Evolutionary conservation across 2,113 vertebrate genomes (phyloP), one percentile per base, ranked within the genome.

Genomic region (Dipodomys stephensi): DNA sequence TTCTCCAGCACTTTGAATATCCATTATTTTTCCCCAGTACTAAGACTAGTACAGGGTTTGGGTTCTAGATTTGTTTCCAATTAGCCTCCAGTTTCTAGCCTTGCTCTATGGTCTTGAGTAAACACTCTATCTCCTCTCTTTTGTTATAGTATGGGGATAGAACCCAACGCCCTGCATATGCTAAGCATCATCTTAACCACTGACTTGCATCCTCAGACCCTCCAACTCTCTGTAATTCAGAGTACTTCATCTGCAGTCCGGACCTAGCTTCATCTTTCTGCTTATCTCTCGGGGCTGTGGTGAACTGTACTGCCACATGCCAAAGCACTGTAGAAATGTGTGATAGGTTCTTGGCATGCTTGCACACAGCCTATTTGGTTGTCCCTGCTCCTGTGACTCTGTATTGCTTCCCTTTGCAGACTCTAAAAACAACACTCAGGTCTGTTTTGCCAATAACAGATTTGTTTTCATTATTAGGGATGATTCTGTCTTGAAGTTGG

Each of bases 401-500:
- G 4, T 44, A 46, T 68, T 90, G 35, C 35, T 93, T 91, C 27
- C 60, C 35, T 32, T 65, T 83, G 69, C 83, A 64, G 46, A 85
- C 23, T 92, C 71, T 76, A 83, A 84, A 94, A 88, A 79, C 44
- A 89, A 83, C 60, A 71, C 72, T 92, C 28, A 39, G 20, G 39
- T 62, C 28, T 78, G 69, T 65, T 93, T 94, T 92, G 90, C 83
- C 95, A 96, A 87, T 68, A 89, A 89, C 85, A 94, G 93, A 88
- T 95, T 96, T 94, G 90, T 92, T 97, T 97, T 95, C 77, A 91
- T 84, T 83, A 96, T 92, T 95, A 95, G 67, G 90, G 90, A 91
- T 68, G 44, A 94, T 96, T 93, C 81, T 89, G 65, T 92, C 87
- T 95, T 91, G 44, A 90, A 87, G 93, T 80, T 91, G 92, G 87